Evolutionary conservation across 2,113 vertebrate genomes (phyloP).

Genomic region (Atlantisia rogersi): DNA sequence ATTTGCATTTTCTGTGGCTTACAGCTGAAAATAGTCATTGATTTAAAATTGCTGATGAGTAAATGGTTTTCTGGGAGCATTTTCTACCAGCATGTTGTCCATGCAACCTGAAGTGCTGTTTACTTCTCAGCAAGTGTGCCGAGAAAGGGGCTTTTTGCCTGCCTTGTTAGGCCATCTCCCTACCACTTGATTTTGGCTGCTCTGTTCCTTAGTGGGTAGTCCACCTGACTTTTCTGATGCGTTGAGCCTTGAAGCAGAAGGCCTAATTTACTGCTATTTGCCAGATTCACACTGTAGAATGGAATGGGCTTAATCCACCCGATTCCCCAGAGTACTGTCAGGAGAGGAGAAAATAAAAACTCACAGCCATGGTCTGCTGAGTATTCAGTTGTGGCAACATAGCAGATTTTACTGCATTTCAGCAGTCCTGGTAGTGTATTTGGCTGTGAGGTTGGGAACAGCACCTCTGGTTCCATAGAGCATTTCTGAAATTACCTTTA

Average conservation of each 20-base stretch:
- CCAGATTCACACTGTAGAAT: background rate
- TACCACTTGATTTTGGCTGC: background rate
- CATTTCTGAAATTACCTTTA: background rate
- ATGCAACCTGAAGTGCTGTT: background rate
- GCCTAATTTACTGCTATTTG: background rate
- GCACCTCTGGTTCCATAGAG: background rate
- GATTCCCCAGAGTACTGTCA: background rate
- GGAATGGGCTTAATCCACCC: background rate
- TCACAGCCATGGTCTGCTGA: background rate
- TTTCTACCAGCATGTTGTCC: background rate
- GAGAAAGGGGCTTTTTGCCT: background rate
- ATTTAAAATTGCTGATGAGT: constrained; percentile 8
- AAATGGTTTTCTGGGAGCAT: background rate
- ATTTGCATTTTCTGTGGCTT: background rate
- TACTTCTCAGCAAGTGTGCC: background rate
- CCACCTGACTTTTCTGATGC: background rate
- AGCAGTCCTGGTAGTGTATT: background rate
- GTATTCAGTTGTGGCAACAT: background rate
- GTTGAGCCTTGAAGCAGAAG: background rate
- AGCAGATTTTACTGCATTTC: background rate
- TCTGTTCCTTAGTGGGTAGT: background rate
- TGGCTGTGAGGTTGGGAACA: background rate
- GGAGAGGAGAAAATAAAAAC: background rate
- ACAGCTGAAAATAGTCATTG: constrained; percentile 1
- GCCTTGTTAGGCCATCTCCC: background rate